Evolutionary conservation across 2,888 invertebrate species (phyloP).

Genomic region (Allacma fusca): DNA sequence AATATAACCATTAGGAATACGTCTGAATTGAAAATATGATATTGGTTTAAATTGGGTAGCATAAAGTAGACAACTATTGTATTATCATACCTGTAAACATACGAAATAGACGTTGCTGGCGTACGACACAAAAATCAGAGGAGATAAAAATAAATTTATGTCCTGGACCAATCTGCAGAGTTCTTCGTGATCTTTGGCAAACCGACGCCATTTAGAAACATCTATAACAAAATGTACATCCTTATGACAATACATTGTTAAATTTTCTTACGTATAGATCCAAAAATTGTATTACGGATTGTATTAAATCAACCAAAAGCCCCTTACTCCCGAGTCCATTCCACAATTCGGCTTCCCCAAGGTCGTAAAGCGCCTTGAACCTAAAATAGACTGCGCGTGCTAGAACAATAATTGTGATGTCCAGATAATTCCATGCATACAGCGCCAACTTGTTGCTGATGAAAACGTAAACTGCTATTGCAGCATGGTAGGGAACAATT

Average conservation of each 20-base stretch:
- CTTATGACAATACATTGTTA: no score
- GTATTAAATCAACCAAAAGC: no score
- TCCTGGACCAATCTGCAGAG: no score
- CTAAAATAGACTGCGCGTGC: slow-evolving; percentile 22
- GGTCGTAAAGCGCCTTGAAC: slow-evolving; percentile 23
- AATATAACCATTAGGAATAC: no score
- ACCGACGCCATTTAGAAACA: background rate
- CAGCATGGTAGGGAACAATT: background rate
- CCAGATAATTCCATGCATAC: slow-evolving; percentile 29
- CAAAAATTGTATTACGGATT: no score
- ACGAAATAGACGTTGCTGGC: slow-evolving; percentile 3
- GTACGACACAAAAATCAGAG: slow-evolving; percentile 16
- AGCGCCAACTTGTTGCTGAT: slow-evolving; percentile 25
- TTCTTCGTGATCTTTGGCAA: slow-evolving; percentile 17
- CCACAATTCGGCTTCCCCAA: no score
- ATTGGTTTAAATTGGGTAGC: no score
- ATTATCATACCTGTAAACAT: background rate
- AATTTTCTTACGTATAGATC: no score
- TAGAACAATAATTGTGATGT: slow-evolving; percentile 15
- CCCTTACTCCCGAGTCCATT: no score
- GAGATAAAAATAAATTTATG: slow-evolving; percentile 5
- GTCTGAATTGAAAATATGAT: no score
- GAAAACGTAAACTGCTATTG: slow-evolving; percentile 5
- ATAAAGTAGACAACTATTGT: no score
- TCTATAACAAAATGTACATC: no score